phyloP scores from a whole-genome alignment of 2,797 vertebrate genomes.

The Aplochiton taeniatus region DNA sequence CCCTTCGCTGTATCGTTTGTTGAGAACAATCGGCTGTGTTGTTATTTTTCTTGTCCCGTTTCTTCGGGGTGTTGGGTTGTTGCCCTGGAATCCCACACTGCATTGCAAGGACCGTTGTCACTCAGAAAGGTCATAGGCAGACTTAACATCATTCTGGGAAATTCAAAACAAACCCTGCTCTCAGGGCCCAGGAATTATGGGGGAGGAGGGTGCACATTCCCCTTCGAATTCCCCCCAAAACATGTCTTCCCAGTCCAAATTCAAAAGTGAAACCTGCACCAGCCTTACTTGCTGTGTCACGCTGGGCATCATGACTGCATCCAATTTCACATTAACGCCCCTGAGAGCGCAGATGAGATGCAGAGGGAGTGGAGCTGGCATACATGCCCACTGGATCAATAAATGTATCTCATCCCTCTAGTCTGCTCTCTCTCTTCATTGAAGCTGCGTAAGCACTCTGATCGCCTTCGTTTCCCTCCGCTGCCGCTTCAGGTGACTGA shows the following conservation, averaged over 20 bases:
- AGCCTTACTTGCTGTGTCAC: conserved; percentile 64
- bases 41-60: conserved; percentile 42
- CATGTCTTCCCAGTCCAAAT: conserved; percentile 48
- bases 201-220: conserved; percentile 60
- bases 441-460: too few species aligned
- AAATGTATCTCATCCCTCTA: conserved; percentile 23
- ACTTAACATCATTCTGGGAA: conserved; percentile 66
- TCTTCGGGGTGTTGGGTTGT: conserved; percentile 32
- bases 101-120: conserved; percentile 59
- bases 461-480: background rate
- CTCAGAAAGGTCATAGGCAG: conserved; percentile 68
- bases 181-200: conserved; percentile 64
- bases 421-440: conserved; percentile 1
- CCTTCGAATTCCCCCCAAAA: conserved; percentile 54
- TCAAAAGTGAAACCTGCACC: conserved; percentile 58
- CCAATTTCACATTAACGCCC: conserved; percentile 59
- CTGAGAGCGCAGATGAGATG: conserved; percentile 17
- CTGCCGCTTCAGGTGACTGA: conserved; percentile 83
- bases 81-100: conserved; percentile 59
- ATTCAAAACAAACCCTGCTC: conserved; percentile 71
- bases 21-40: conserved; percentile 67
- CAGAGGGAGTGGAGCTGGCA: conserved; percentile 32
- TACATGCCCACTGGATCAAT: conserved; percentile 50
- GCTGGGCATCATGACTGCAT: conserved; percentile 34
- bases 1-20: conserved; percentile 10